Base-by-base conservation (phyloP, 1,140 invertebrate species). In the Anoplophora glabripennis region DNA sequence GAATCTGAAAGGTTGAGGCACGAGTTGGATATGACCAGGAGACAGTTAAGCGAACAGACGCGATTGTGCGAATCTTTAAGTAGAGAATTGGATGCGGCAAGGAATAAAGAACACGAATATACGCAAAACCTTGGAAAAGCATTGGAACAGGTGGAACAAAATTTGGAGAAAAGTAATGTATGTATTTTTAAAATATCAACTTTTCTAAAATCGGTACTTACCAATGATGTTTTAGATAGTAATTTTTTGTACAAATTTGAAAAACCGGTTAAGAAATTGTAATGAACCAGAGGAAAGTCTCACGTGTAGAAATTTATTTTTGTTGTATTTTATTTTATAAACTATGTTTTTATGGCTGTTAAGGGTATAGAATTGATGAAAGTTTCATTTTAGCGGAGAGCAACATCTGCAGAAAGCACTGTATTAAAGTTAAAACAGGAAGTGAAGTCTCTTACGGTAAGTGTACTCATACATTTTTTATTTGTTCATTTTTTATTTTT, bases 61-160 rank as follows among this genome's bases (percentile, higher is more conserved):
- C 67, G 76, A 44, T 78, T 81, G 67, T 80, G 72, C 21, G 72
- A 76, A 12, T 64, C 72, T 14, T 67, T 86, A 21, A 81, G 86
- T 69, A 69, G 76, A 34, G 82, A 85, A 72, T 60, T 86, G 28
- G 69, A 77, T 35, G 73, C 77, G 7, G 76, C 76, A 56, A 73
- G 75, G 57, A 75, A 75, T 58, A 75, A 73, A 56, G 78, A 83
- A 61, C 73, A 78, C 17, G 73, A 80, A 68, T 81, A 84, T 71
- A 79, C 73, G 17, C 71, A 76, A 57, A 75, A 77, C 68, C 53
- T 69, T 12, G 78, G 81, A 65, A 80, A 80, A 69, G 77, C 79
- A n/a, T 78, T 83, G 64, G 79, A 82, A 67, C 78, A 83, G 72
- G 77, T 82, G 10, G 81, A 84, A 61, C 79, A 82, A 62, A 82